Percentiles rank a stretch among this genome's conserved stretches.
Evolutionary conservation across 2,797 vertebrate genomes (phyloP).

Genomic region (Eutrigla gurnardus): DNA sequence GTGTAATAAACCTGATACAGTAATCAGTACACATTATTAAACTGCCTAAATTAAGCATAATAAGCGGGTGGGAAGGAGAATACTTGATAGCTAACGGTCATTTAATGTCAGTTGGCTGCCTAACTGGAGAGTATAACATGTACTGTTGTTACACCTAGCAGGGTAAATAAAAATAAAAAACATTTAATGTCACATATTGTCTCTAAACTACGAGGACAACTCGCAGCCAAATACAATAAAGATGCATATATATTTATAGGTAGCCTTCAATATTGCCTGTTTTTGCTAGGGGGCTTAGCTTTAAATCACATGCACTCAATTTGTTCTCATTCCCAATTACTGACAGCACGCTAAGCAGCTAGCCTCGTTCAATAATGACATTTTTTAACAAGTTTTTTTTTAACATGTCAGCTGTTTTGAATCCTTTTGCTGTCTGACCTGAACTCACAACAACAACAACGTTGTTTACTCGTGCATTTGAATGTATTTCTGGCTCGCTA

Average conservation of each 20-base stretch:
- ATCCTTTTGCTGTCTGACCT: neutral
- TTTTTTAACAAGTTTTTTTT: neutral
- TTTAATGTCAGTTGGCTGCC: too few species aligned
- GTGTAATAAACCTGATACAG: fast-evolving
- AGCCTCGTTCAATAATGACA: neutral
- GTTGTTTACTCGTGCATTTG: neutral
- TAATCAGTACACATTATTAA: fast-evolving
- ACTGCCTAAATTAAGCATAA: neutral
- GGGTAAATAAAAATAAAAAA: neutral
- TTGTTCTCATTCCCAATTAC: slow-evolving; percentile 26
- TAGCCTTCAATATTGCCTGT: neutral
- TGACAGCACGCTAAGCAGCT: neutral
- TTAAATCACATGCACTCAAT: slow-evolving; percentile 65
- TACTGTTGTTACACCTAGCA: too few species aligned
- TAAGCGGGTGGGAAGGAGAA: neutral
- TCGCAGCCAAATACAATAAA: neutral
- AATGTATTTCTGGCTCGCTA: neutral
- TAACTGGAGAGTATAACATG: neutral
- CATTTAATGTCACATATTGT: neutral
- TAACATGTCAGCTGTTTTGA: slow-evolving; percentile 4
- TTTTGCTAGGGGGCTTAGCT: neutral
- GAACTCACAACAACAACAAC: neutral
- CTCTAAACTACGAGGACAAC: neutral
- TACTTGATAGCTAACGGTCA: neutral
- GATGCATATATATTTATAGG: too few species aligned